phyloP scores from a whole-genome alignment of 2,888 invertebrate genomes.

The Dasypogon diadema region DNA sequence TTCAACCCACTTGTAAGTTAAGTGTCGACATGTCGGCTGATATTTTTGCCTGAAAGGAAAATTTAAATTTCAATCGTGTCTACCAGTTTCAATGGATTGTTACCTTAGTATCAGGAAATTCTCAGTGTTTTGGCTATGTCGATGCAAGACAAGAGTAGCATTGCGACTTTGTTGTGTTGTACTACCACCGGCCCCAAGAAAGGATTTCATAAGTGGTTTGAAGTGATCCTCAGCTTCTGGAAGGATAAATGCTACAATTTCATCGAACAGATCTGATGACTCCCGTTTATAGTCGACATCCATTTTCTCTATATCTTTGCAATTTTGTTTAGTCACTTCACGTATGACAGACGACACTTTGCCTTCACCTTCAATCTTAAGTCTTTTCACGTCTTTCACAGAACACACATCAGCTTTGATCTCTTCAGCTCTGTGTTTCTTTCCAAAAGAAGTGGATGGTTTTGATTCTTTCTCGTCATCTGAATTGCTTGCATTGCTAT shows the following conservation, averaged over 20 bases:
- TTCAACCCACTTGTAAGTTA: constrained; percentile 63
- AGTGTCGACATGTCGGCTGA: constrained; percentile 62
- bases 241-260: constrained; percentile 54
- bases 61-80: constrained; percentile 34
- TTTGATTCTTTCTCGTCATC: background rate
- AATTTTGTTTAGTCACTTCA: background rate
- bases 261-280: constrained; percentile 53
- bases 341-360: background rate
- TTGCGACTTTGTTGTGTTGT: constrained; percentile 59
- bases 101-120: constrained; percentile 53
- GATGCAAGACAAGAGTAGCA: constrained; percentile 59
- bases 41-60: constrained; percentile 60
- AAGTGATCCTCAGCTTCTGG: constrained; percentile 21
- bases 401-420: constrained; percentile 1
- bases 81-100: constrained; percentile 28
- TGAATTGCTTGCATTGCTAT: background rate
- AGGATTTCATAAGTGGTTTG: constrained; percentile 35
- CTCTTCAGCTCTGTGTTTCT: background rate
- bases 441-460: constrained; percentile 2
- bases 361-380: constrained; percentile 32
- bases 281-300: constrained; percentile 19
- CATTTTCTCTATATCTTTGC: constrained; percentile 3
- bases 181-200: constrained; percentile 60
- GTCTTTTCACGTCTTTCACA: constrained; percentile 34
- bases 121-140: constrained; percentile 51